Conservation (phyloP, 2,888 invertebrate genomes). For the Drosophila greeni region DNA sequence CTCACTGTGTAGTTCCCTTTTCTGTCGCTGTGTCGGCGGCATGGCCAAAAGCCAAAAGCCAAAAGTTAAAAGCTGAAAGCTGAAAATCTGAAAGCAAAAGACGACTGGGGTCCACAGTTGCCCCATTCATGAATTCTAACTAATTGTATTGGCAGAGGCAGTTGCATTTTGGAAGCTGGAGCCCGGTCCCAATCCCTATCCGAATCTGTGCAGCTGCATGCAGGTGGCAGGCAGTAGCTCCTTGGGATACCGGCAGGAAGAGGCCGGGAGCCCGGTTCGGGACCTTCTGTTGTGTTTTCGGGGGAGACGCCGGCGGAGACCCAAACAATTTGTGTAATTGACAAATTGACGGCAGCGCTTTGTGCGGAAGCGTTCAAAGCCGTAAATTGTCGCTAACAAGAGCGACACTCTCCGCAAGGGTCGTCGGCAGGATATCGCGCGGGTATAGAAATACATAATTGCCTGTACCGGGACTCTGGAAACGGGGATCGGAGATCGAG, state of each 20-base stretch:
- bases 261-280: conserved; percentile 48
- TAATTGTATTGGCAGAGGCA: conserved; percentile 74
- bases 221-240: conserved; percentile 64
- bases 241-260: conserved; percentile 60
- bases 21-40: conserved; percentile 50
- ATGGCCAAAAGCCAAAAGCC: conserved; percentile 55
- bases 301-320: conserved; percentile 41
- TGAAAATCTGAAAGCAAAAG: conserved; percentile 48
- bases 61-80: conserved; percentile 17
- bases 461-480: conserved; percentile 27
- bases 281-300: conserved; percentile 46
- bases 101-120: conserved; percentile 53
- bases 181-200: conserved; percentile 15
- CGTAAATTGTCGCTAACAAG: conserved; percentile 76
- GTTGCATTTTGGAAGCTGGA: conserved; percentile 65
- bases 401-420: conserved; percentile 36
- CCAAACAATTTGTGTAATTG: conserved; percentile 77
- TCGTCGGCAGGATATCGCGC: conserved; percentile 32
- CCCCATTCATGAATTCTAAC: conserved; percentile 76
- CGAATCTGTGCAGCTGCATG: conserved; percentile 76
- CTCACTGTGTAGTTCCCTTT: conserved; percentile 10
- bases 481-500: conserved; percentile 9
- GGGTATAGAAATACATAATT: conserved; percentile 41
- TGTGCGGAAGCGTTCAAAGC: conserved; percentile 74
- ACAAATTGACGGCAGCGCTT: conserved; percentile 77